Evolutionary conservation across 1,140 invertebrate species (phyloP).

Genomic region (Drosophila busckii): DNA sequence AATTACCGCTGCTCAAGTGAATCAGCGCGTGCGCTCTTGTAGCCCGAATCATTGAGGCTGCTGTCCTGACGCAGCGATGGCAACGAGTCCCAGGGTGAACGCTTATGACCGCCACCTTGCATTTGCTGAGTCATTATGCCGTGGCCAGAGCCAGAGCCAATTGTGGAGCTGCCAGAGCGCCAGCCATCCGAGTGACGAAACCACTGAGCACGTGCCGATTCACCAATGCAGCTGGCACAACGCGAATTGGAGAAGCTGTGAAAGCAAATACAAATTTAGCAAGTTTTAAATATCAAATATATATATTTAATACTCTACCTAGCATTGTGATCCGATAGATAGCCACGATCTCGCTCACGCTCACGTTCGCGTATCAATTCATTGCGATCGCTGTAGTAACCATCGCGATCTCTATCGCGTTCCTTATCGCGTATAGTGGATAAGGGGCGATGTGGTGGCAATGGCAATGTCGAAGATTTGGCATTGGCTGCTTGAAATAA

Average conservation of each 20-base stretch:
- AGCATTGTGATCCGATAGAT: conserved; percentile 91
- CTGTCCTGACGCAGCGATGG: conserved; percentile 89
- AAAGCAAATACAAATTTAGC: not conserved
- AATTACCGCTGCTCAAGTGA: conserved; percentile 91
- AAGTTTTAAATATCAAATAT: not conserved
- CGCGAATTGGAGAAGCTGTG: conserved; percentile 82
- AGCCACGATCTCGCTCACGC: conserved; percentile 87
- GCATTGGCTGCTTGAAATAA: conserved; percentile 78
- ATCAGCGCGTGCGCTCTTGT: conserved; percentile 90
- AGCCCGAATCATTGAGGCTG: conserved; percentile 90
- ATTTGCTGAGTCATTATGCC: conserved; percentile 73
- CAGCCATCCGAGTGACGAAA: conserved; percentile 92
- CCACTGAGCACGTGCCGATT: conserved; percentile 90
- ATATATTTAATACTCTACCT: conserved; percentile 80
- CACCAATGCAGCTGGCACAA: conserved; percentile 90
- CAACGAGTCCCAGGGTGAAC: conserved; percentile 90
- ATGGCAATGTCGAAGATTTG: conserved; percentile 88
- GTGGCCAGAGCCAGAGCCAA: conserved; percentile 81
- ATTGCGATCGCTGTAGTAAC: conserved; percentile 92
- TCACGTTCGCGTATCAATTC: conserved; percentile 85
- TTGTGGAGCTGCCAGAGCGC: conserved; percentile 87
- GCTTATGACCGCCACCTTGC: conserved; percentile 80
- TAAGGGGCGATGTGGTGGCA: conserved; percentile 83
- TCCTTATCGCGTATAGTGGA: conserved; percentile 69
- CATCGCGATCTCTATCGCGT: conserved; percentile 82